Percentiles rank a stretch among this genome's conserved stretches.
phyloP scores from a whole-genome alignment of 2,888 invertebrate species.

The Anticlea derivata region DNA sequence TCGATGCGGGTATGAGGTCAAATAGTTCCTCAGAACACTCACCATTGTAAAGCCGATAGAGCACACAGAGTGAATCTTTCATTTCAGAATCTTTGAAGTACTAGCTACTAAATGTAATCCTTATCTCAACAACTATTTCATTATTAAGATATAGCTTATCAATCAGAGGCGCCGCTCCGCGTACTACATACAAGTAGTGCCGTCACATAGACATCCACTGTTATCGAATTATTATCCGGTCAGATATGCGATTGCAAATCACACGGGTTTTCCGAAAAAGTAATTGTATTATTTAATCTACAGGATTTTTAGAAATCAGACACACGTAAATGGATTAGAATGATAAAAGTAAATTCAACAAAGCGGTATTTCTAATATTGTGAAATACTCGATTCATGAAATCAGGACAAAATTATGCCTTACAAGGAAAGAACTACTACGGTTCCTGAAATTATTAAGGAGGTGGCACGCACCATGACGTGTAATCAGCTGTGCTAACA shows the following conservation, averaged over 20 bases:
- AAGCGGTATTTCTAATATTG: conserved; percentile 5
- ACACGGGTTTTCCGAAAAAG: conserved; percentile 9
- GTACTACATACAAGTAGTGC: not conserved
- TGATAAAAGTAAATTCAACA: not conserved
- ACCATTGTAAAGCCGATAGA: too few species aligned
- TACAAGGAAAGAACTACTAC: conserved; percentile 13
- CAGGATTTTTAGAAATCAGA: too few species aligned
- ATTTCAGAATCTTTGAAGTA: too few species aligned
- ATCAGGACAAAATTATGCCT: conserved; percentile 5
- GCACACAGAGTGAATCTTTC: too few species aligned
- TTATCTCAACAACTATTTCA: conserved; percentile 17
- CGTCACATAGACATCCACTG: not conserved
- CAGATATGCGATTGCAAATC: conserved; percentile 23
- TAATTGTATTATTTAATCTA: too few species aligned
- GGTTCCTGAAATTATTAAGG: conserved; percentile 34
- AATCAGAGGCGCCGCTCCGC: conserved; percentile 18
- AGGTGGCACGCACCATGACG: conserved; percentile 45
- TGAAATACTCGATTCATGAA: conserved; percentile 4
- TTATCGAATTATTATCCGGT: conserved; percentile 11
- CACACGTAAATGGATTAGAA: not conserved
- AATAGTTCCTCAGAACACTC: too few species aligned
- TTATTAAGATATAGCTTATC: conserved; percentile 17
- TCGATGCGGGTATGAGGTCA: too few species aligned
- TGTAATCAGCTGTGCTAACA: conserved; percentile 53
- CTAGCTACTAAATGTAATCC: not conserved